phyloP scores from a whole-genome alignment of 2,113 vertebrate genomes.

The Hippoglossus stenolepis region DNA sequence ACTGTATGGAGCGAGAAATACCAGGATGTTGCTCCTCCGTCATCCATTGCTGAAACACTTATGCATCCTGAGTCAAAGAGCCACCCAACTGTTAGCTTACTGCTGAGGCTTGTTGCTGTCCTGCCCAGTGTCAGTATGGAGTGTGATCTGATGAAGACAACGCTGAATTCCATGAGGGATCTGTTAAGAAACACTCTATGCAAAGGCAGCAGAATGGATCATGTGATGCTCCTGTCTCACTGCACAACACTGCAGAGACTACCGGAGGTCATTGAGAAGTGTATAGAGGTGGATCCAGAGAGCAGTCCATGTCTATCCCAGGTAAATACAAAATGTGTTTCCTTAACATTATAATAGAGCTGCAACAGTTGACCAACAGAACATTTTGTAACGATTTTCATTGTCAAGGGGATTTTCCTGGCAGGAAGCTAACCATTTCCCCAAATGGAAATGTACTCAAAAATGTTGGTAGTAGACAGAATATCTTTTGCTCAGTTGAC shows the following conservation, averaged over 20 bases:
- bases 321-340: slow-evolving; percentile 57
- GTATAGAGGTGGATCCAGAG: slow-evolving; percentile 87
- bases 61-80: slow-evolving; percentile 90
- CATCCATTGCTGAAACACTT: slow-evolving; percentile 92
- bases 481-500: neutral
- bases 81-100: slow-evolving; percentile 88
- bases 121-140: slow-evolving; percentile 94
- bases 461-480: neutral
- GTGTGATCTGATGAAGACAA: slow-evolving; percentile 89
- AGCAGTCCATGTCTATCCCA: slow-evolving; percentile 76
- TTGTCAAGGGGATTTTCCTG: no score
- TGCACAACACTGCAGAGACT: slow-evolving; percentile 87
- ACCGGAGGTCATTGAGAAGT: slow-evolving; percentile 91
- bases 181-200: slow-evolving; percentile 87
- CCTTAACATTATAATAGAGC: neutral
- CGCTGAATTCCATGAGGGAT: slow-evolving; percentile 87
- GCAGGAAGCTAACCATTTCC: no score
- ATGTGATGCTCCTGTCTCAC: slow-evolving; percentile 91
- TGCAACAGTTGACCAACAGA: no score
- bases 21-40: slow-evolving; percentile 90
- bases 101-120: slow-evolving; percentile 91
- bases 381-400: no score
- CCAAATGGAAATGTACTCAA: neutral
- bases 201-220: slow-evolving; percentile 84
- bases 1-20: slow-evolving; percentile 93